A percentile compares a stretch with the other conserved stretches of the same genome.
phyloP scores from a whole-genome alignment of 64 coral and sea anemone genomes.

The Montipora capricornis region DNA sequence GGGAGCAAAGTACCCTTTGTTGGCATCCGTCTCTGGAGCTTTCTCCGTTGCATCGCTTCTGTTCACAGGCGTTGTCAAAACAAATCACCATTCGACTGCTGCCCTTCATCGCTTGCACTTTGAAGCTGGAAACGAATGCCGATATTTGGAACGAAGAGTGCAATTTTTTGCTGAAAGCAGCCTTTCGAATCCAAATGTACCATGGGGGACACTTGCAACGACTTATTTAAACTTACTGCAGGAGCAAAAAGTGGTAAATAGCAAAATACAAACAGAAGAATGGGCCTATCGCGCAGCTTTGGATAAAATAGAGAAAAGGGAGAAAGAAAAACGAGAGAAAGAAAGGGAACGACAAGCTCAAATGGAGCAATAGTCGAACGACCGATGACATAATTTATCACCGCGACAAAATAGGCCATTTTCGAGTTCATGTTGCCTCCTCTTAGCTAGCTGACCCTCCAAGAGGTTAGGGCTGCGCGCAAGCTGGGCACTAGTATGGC shows the following conservation, averaged over 20 bases:
- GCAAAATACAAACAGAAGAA: neutral
- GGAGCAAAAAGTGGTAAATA: neutral
- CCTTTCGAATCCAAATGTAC: neutral
- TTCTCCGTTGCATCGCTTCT: neutral
- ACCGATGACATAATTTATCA: too few species aligned
- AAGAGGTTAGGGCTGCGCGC: too few species aligned
- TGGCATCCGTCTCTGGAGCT: neutral
- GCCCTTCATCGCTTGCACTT: slow-evolving; percentile 4
- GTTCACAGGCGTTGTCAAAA: neutral
- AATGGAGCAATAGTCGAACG: neutral
- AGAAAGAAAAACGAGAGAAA: slow-evolving; percentile 4
- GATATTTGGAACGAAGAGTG: neutral
- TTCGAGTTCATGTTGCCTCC: too few species aligned
- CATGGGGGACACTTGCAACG: neutral
- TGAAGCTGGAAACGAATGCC: slow-evolving; percentile 14
- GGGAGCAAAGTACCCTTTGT: neutral
- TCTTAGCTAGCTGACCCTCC: too few species aligned
- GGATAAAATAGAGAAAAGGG: neutral
- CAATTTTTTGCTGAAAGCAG: neutral
- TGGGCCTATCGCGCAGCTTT: slow-evolving; percentile 28
- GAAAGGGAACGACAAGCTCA: neutral
- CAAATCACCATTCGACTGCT: neutral
- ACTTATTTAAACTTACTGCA: neutral
- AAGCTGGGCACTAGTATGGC: too few species aligned
- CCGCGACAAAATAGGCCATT: too few species aligned